A percentile compares a stretch with the other conserved stretches of the same genome.
Evolutionary conservation across 2,888 invertebrate species (phyloP).

Genomic region (Microctonus hyperodae): DNA sequence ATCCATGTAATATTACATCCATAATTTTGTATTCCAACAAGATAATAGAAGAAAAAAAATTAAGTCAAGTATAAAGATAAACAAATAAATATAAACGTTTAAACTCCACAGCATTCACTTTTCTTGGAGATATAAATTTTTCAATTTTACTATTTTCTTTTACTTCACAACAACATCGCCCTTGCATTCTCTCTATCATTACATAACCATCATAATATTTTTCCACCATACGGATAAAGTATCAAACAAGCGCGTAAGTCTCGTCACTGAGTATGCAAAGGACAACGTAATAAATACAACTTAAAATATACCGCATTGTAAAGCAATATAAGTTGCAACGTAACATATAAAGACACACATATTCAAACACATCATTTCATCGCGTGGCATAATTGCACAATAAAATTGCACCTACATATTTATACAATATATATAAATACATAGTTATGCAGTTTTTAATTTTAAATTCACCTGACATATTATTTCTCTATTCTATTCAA

Average conservation of each 20-base stretch:
- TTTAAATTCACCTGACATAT: slow-evolving; percentile 18
- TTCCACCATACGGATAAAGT: not conserved
- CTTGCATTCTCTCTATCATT: no score
- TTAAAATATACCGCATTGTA: not conserved
- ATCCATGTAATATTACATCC: not conserved
- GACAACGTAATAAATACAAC: not conserved
- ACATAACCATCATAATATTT: not conserved
- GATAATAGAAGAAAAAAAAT: not conserved
- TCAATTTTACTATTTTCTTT: no score
- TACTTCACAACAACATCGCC: no score
- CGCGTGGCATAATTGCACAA: slow-evolving; percentile 10
- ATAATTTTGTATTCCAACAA: no score
- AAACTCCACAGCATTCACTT: not conserved
- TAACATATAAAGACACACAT: not conserved
- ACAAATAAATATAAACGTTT: no score
- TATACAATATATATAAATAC: not conserved
- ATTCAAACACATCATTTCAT: not conserved
- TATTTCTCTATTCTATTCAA: not conserved
- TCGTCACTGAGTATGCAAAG: not conserved
- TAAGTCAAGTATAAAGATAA: no score
- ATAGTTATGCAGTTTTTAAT: slow-evolving; percentile 21
- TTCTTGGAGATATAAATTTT: not conserved
- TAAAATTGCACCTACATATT: slow-evolving; percentile 10
- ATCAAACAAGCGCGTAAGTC: no score
- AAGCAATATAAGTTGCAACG: not conserved